Evolutionary conservation across 2,888 invertebrate genomes (phyloP).

Genomic region (Scaptomyza flava): DNA sequence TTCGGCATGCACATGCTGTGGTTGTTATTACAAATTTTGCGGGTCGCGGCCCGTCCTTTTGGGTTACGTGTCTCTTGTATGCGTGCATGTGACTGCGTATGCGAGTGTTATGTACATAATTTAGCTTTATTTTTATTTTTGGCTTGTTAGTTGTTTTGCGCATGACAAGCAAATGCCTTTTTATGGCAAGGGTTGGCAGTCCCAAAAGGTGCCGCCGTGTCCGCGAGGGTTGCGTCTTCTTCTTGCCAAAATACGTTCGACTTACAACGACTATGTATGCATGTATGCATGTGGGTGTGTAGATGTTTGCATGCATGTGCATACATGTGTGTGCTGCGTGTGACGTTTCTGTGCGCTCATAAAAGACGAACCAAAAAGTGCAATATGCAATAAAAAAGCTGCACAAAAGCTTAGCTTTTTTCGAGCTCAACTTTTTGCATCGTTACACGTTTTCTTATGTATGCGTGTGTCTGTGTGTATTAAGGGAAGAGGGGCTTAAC

Average conservation of each 20-base stretch:
- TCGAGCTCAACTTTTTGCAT: slow-evolving; percentile 4
- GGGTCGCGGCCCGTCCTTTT: slow-evolving; percentile 50
- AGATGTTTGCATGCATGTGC: background rate
- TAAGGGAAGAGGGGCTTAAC: slow-evolving; percentile 22
- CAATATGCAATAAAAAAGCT: slow-evolving; percentile 1
- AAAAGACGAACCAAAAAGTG: background rate
- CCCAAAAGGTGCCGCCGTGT: slow-evolving; percentile 40
- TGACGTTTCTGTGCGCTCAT: background rate
- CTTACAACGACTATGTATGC: slow-evolving; percentile 10
- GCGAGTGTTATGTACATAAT: slow-evolving; percentile 46
- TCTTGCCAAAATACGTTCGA: slow-evolving; percentile 37
- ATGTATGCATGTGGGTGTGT: slow-evolving; percentile 2
- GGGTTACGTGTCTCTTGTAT: slow-evolving; percentile 54
- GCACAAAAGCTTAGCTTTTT: background rate
- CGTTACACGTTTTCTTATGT: background rate
- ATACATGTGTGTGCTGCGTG: background rate
- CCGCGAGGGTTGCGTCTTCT: slow-evolving; percentile 50
- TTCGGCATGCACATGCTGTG: background rate
- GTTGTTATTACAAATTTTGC: slow-evolving; percentile 64
- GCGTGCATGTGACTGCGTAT: slow-evolving; percentile 6
- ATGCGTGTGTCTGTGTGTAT: background rate
- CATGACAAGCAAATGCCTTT: slow-evolving; percentile 62
- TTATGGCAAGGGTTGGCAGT: slow-evolving; percentile 74
- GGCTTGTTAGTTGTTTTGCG: slow-evolving; percentile 43
- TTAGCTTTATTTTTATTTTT: slow-evolving; percentile 32